Conservation (phyloP, 2,797 vertebrate genomes). For the Sebastes goodei region DNA sequence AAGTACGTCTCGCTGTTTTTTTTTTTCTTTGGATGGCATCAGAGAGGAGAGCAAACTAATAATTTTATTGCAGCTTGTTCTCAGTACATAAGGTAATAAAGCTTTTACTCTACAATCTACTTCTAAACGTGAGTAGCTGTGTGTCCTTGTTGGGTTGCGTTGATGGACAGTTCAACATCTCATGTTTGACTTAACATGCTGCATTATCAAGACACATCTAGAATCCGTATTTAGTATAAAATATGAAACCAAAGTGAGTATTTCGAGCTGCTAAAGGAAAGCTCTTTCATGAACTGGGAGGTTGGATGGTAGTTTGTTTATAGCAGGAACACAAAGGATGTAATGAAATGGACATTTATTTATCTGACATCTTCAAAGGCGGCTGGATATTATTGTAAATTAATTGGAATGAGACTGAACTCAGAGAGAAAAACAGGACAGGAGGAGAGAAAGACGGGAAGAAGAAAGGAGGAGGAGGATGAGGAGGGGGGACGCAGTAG, state of each 20-base stretch:
- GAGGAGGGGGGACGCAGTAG: constrained; percentile 8
- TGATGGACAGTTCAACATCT: not conserved
- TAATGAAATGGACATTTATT: constrained; percentile 15
- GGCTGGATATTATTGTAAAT: not conserved
- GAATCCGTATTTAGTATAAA: not conserved
- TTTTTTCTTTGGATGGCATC: no score
- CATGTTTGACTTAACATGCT: not conserved
- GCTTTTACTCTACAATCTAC: no score
- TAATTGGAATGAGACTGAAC: not conserved
- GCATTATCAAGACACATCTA: not conserved
- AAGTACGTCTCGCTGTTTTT: no score
- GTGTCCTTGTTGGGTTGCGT: not conserved
- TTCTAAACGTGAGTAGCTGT: no score
- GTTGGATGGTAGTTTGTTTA: not conserved
- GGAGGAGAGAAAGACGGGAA: not conserved
- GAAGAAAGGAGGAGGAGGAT: no score
- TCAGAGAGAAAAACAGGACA: not conserved
- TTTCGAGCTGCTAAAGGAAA: not conserved
- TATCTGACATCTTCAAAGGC: not conserved
- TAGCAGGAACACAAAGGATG: not conserved
- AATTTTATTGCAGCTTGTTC: no score
- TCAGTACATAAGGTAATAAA: no score
- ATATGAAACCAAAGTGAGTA: not conserved
- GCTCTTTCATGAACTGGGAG: not conserved
- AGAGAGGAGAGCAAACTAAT: no score